phyloP scores from a whole-genome alignment of 2,797 vertebrate species.

The Aulostomus chinensis region DNA sequence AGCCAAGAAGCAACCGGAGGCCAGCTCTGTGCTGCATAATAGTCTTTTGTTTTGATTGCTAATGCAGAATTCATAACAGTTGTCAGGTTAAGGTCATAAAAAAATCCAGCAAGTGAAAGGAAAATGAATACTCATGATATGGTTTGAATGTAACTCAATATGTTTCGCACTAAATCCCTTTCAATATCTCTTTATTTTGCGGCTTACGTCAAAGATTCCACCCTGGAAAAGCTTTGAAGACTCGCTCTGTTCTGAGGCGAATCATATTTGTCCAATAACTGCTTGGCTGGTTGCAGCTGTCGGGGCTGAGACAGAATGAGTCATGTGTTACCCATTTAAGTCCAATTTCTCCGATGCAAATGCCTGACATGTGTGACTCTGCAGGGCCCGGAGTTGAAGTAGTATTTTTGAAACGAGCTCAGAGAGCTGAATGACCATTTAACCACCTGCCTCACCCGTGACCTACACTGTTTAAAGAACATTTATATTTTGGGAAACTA shows the following conservation, averaged over 20 bases:
- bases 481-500: constrained; percentile 47
- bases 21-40: constrained; percentile 51
- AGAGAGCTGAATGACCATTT: constrained; percentile 38
- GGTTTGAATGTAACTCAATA: constrained; percentile 60
- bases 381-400: constrained; percentile 49
- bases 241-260: constrained; percentile 64
- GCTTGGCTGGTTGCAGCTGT: constrained; percentile 75
- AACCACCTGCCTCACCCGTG: constrained; percentile 65
- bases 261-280: constrained; percentile 78
- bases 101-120: constrained; percentile 31
- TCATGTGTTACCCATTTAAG: constrained; percentile 78
- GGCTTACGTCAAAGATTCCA: constrained; percentile 72
- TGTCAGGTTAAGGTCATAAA: constrained; percentile 64
- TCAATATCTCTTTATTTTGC: constrained; percentile 67
- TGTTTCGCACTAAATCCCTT: constrained; percentile 68
- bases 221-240: constrained; percentile 71
- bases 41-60: constrained; percentile 74
- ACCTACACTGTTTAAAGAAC: constrained; percentile 43
- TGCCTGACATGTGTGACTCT: constrained; percentile 74
- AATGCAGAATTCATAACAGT: constrained; percentile 71
- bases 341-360: constrained; percentile 74
- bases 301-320: constrained; percentile 63
- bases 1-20: constrained; percentile 61
- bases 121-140: constrained; percentile 56
- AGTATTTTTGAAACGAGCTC: constrained; percentile 43